Base-by-base conservation (phyloP, 2,888 invertebrate species). In the Polia nebulosa region DNA sequence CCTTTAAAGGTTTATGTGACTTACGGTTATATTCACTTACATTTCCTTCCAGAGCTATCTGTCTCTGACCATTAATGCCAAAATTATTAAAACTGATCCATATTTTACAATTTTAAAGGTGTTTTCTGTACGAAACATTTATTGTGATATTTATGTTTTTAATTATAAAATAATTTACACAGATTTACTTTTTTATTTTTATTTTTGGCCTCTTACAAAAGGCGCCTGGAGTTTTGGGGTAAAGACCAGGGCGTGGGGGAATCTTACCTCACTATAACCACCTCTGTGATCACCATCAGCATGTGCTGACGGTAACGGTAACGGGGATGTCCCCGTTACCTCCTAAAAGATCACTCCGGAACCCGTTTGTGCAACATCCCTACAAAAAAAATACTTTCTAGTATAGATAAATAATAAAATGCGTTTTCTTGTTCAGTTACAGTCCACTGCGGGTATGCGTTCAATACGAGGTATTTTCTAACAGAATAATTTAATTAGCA, bases 121-220 rank as follows among this genome's bases (percentile, higher is more conserved):
- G 27, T 62, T 44, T 59, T 36, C 39, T 58, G 51, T 52, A 53
- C 65, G 56, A 62, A 51, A 72, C 51, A 47, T 58, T 41, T 58
- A 58, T 75, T 81, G 81, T 81, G 81, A 81, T 81, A 81, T 77
- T 72, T 72, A 67, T 66, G 63, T 76, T 65, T 65, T 41, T 56
- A 81, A 81, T 78, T 61, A 77, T 32, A 72, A 75, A 57, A 44
- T 65, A 64, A 41, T 51, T 61, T 39, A 68, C 49, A 27, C 34
- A 15, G 0, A 15, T 7, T 3, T 9, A 11, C 17, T 49, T 57
- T 58, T 68, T 61, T 68, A 25, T 58, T 68, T 61, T 68, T 29
- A 45, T 64, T 47, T 51, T 6, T 2, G 45, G 20, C 15, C 29
- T 13, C 11, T 7, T 7, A 15, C n/a, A n/a, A n/a, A n/a, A n/a